Conservation (phyloP, 2,113 vertebrate genomes). For the Caretta caretta region DNA sequence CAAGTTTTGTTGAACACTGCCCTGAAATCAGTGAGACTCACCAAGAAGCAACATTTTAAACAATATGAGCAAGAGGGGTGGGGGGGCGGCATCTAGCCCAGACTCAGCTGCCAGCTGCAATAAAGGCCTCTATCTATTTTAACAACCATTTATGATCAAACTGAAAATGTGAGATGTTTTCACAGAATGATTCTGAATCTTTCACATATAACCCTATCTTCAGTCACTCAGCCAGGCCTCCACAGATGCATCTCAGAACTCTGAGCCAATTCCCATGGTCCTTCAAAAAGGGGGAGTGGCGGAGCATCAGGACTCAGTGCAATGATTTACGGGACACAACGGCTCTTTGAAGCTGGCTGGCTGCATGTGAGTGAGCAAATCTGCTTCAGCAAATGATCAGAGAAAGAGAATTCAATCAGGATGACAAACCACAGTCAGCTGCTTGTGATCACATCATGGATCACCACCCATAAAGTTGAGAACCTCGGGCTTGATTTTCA, state of each 20-base stretch:
- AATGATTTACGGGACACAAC: rapidly evolving
- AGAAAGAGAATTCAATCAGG: rapidly evolving
- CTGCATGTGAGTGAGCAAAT: rapidly evolving
- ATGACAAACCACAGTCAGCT: rapidly evolving
- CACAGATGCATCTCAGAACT: neutral
- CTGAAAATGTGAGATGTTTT: neutral
- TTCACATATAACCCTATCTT: neutral
- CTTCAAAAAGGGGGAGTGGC: rapidly evolving
- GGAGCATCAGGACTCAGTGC: neutral
- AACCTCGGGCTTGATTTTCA: neutral
- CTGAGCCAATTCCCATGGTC: neutral
- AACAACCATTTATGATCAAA: neutral
- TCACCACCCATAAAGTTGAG: neutral
- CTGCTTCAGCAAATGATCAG: neutral
- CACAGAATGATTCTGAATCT: neutral
- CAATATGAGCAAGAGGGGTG: neutral
- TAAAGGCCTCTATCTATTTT: rapidly evolving
- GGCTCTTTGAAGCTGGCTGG: neutral
- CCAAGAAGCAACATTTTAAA: neutral
- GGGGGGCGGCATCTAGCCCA: neutral
- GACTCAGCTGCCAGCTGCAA: neutral
- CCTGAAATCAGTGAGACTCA: neutral
- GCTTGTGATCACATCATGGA: neutral
- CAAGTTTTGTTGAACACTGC: neutral
- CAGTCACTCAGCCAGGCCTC: neutral